Base-by-base conservation (phyloP, 1,140 invertebrate species). In the Probaryconus sp. region DNA sequence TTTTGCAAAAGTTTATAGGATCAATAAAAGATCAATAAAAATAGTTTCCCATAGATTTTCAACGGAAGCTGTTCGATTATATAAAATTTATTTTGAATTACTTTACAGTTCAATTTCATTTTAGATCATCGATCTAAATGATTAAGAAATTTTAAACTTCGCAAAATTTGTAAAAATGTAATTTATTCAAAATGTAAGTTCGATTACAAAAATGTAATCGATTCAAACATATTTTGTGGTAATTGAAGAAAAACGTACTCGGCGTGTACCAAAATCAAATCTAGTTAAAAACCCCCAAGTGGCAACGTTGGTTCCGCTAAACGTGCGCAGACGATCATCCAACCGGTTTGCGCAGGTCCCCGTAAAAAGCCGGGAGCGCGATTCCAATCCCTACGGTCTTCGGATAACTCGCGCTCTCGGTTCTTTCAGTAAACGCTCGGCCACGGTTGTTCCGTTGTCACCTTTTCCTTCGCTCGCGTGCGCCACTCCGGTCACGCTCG, bases 361-460 rank as follows among this genome's bases (percentile, higher is more conserved):
- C 80, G 81, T 82, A 83, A 82, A 81, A 83, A 83, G 80, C 81
- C 82, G 81, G 74, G 79, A 79, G 81, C 79, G 78, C 81, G 81
- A 79, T 83, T 80, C 81, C 56, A 77, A 79, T 83, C 79, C 81
- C 56, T 77, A 71, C 71, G 78, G 50, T 81, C 73, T 81, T 81
- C 74, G 79, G 77, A 76, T 76, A 80, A 76, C 75, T 76, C 76
- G 77, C 78, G 56, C 78, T 75, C 74, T 74, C 71, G 55, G 69
- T 71, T 75, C 75, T 68, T 74, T 81, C 80, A 82, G 80, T 82
- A 73, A 80, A 67, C 79, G 80, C 48, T 83, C 60, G 60, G 40
- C 60, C 38, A 72, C 74, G 61, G 63, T 60, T 60, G 63, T 69
- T 71, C 63, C 55, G 79, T 64, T 67, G 77, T 30, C 72, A 76